Base-by-base conservation (phyloP, 64 coral and sea anemone species). In the Cladopsammia gracilis region DNA sequence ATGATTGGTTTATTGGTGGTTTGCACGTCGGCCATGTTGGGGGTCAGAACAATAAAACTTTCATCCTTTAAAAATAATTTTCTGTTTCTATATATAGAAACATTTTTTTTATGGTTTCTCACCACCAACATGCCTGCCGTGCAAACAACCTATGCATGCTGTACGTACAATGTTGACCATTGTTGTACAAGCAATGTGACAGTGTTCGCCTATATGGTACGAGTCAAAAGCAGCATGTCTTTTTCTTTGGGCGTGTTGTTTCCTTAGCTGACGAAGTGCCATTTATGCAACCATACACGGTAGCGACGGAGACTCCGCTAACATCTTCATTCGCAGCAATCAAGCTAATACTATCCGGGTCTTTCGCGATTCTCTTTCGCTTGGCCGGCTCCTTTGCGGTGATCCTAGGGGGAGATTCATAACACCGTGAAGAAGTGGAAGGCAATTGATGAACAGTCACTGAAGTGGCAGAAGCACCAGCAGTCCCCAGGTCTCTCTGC, bases 271-370 rank as follows among this genome's bases (percentile, higher is more conserved):
- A 1, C 1, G 58, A 82, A 46, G 25, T 56, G 52, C n/a, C n/a
- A n/a, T 75, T 43, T 49, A 48, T 43, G 6, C 1, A 47, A 11
- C 10, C 24, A 15, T 15, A 9, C 5, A 2, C 2, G 34, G 34
- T 34, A 34, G 34, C 34, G 34, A 34, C 34, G 34, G 34, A 2
- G 34, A 1, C 34, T 34, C 34, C 34, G 34, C 34, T 34, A 34
- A 34, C 34, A 34, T 0, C 0, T 34, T 34, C 34, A 34, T 34
- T 34, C 34, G 34, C 34, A 1, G 34, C 34, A 0, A 34, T 65
- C 79, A 83, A 46, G n/a, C 44, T 83, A 10, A 83, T 47, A 14
- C 59, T 65, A 12, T 83, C 79, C 48, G 79, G 61, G 19, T 83
- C 79, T 23, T 19, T 83, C 4, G 48, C 0, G 60, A 83, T 83